Evolutionary conservation across 2,888 invertebrate species (phyloP), one percentile per base, ranked within the genome.

Genomic region (Pseudoips prasinana): DNA sequence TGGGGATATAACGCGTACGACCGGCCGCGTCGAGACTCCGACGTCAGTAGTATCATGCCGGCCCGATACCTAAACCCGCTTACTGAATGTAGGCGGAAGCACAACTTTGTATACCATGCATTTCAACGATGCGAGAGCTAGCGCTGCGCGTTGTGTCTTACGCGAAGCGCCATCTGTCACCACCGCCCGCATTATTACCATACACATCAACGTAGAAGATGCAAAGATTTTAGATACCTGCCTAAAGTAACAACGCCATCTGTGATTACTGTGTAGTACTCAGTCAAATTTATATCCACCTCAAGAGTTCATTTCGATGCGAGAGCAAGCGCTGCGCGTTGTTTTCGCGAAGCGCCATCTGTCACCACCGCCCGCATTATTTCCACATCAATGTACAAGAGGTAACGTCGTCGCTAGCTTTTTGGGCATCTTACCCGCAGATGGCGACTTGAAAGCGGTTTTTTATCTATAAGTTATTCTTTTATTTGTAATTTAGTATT

Each of bases 11-110:
- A 23, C 33, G 31, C 29, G 34, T 44, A 49, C 64, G 58, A 61
- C 58, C 56, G 59, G 27, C 58, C 56, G 59, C 28, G 36, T 50
- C 34, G 45, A 29, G 37, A 29, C 45, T 50, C 42, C 28, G 46
- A 30, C 37, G 50, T 39, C 58, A 50, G 61, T 56, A 50, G 61
- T 63, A 54, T 54, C 55, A 40, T 51, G 44, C 51, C n/a, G 40
- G 22, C 33, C 41, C 46, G 33, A 40, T 55, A 48, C 39, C 44
- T 37, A 22, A 25, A 33, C 33, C 11, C 26, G 23, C 35, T 10
- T 28, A 22, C 42, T 10, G 34, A 41, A 43, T 55, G 55, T 58
- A 53, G 63, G 58, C 50, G 57, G 48, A 60, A 55, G 54, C 50
- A 46, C 43, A 29, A 39, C 38, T 46, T 47, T 47, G 55, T 48